phyloP scores from a whole-genome alignment of 2,888 invertebrate genomes.

The Sthenelais limicola region DNA sequence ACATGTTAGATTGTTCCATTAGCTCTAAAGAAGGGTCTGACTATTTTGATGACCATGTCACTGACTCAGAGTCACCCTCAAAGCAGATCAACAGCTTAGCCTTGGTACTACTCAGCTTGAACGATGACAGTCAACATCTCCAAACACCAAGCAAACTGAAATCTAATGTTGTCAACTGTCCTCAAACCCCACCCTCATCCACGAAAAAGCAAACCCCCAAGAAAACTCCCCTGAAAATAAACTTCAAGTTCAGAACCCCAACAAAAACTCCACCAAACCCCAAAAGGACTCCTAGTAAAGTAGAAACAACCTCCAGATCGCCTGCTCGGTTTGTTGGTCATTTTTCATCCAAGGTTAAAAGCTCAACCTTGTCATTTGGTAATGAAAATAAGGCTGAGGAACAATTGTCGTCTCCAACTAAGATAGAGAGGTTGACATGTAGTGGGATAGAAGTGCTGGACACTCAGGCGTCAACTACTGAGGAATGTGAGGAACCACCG shows the following conservation, averaged over 20 bases:
- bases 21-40: too few relatives aligned
- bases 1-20: too few relatives aligned
- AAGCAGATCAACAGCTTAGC: background rate
- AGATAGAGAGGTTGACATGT: constrained; percentile 17
- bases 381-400: too few relatives aligned
- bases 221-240: constrained; percentile 13
- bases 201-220: background rate
- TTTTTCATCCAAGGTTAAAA: too few relatives aligned
- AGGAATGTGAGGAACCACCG: too few relatives aligned
- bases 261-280: constrained; percentile 12
- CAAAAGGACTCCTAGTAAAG: background rate
- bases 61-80: constrained; percentile 9
- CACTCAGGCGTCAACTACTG: constrained; percentile 1
- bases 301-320: background rate
- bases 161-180: too few relatives aligned
- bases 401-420: constrained; percentile 5
- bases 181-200: background rate
- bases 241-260: constrained; percentile 12
- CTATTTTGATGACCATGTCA: constrained; percentile 1
- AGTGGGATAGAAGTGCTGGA: constrained; percentile 30
- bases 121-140: background rate
- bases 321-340: constrained; percentile 23
- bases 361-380: too few relatives aligned
- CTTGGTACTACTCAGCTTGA: constrained; percentile 2
- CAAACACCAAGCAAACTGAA: background rate